Base-by-base conservation (phyloP, 2,888 invertebrate species). In the Cyclophora punctaria region DNA sequence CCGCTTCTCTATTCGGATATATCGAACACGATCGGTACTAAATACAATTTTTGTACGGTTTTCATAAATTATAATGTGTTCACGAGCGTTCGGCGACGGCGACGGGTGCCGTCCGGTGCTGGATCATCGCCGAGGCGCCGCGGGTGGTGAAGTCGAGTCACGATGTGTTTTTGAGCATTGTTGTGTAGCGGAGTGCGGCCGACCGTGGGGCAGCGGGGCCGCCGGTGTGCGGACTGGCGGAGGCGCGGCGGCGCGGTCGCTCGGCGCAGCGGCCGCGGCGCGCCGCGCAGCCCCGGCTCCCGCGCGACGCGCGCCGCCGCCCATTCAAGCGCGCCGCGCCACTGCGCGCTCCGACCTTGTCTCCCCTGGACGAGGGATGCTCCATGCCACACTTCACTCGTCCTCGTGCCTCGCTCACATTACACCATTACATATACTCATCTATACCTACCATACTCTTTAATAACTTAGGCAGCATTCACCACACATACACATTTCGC, bases 181-280 rank as follows among this genome's bases (percentile, higher is more conserved):
- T 87, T 86, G 84, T 83, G 78, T 71, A 81, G 83, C 83, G 83
- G 85, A 84, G 84, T 84, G 86, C 85, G 85, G 86, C 84, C 84
- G 84, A 83, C 83, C 86, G 86, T 87, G 85, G 86, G 85, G 85
- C 87, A 86, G 87, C 86, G 85, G 84, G 83, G 87, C 87, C 87
- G 87, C 87, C 86, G 87, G 86, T 83, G 83, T 85, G 87, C 86
- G 87, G 87, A 87, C 87, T 87, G 86, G 80, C 84, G 78, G 77
- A 78, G 77, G 65, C 68, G 68, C 67, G 69, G 68, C 56, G 67
- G 68, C 66, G 67, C 73, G 66, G 69, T 62, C 71, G 73, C 75
- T 66, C 64, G 66, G 70, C 69, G 67, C 66, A 66, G 57, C 61
- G 65, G 75, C 73, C 81, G 80, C 80, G 75, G 73, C 72, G 4